Evolutionary conservation across 2,113 vertebrate genomes (phyloP), one percentile per base, ranked within the genome.

Genomic region (Hippocampus zosterae): DNA sequence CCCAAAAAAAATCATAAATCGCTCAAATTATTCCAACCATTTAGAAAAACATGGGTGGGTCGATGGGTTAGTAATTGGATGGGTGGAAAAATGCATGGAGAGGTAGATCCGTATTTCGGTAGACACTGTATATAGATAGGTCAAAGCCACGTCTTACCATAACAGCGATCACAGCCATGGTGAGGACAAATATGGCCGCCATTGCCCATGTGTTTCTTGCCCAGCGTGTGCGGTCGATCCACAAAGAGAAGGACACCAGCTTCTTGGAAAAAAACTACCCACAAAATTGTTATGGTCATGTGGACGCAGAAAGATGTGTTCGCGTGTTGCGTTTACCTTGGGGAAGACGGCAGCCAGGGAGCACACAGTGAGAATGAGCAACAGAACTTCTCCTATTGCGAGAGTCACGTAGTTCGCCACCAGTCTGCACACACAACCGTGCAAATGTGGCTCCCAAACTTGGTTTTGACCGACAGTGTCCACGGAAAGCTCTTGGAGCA

Each of bases 201-300:
- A 95, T 96, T 23, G 96, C 96, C 95, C 96, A 98, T 1, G 92
- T 96, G 88, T 98, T 98, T 73, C 96, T 93, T 0, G 95, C 96
- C 96, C 96, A 98, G 8, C 96, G 94, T 0, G 96, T 98, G 68
- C 92, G 92, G 87, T 98, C 96, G 0, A 98, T 96, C 96, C 96
- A 98, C 7, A 93, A 80, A 0, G 96, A 98, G 84, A 98, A 98
- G 56, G 93, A 92, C 80, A 98, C 96, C 0, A 98, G 88, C 72
- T 92, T 95, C 86, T 92, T 92, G 23, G 94, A 92, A 86, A 95
- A 98, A 76, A 90, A 88, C 94, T 98, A 73, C 23, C 8, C 42
- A 16, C 23, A 37, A 53, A 10, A 40, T 53, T 11, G 18, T 23
- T n/a, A 15, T 33, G 5, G 44, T 29, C 2, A 41, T 55, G 23